These are phyloP conservation scores for Orientallactaga bullata DNA, from an alignment of 2,113 vertebrate genomes.

Conservation along the genomic window DNA sequence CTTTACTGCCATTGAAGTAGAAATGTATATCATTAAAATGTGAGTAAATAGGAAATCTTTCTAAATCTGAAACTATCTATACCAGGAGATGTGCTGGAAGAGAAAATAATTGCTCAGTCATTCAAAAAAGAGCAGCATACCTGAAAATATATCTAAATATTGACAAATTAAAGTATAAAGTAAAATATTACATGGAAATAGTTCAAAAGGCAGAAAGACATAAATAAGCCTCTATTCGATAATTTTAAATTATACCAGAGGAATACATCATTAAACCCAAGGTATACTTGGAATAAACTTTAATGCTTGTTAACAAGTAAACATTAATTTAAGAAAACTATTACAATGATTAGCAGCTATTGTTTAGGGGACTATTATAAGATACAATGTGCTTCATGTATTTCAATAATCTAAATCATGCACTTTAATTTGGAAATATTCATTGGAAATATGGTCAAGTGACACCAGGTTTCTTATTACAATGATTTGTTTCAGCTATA, in stretches of 20 bases:
- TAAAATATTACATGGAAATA: slow-evolving; percentile 68
- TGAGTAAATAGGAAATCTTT: slow-evolving; percentile 80
- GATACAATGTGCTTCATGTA: not conserved
- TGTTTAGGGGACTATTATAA: not conserved
- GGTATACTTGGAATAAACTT: slow-evolving; percentile 37
- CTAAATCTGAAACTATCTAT: slow-evolving; percentile 69
- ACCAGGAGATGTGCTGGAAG: slow-evolving; percentile 43
- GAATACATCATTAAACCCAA: slow-evolving; percentile 48
- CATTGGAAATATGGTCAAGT: not conserved
- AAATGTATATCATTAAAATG: slow-evolving; percentile 82
- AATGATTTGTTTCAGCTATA: not conserved
- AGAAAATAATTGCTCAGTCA: slow-evolving; percentile 42
- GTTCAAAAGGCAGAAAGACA: slow-evolving; percentile 73
- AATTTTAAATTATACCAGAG: slow-evolving; percentile 69
- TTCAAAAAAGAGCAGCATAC: slow-evolving; percentile 66
- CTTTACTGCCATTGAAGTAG: slow-evolving; percentile 80
- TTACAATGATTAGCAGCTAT: not conserved
- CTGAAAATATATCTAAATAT: slow-evolving; percentile 76
- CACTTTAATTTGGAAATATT: slow-evolving; percentile 40
- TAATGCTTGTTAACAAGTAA: slow-evolving; percentile 32
- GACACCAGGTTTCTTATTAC: not conserved
- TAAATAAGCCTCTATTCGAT: slow-evolving; percentile 76
- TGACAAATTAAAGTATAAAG: slow-evolving; percentile 73
- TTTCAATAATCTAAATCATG: not conserved
- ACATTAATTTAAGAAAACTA: not conserved